Base-by-base conservation (phyloP, 2,888 invertebrate species). In the Troides helena region DNA sequence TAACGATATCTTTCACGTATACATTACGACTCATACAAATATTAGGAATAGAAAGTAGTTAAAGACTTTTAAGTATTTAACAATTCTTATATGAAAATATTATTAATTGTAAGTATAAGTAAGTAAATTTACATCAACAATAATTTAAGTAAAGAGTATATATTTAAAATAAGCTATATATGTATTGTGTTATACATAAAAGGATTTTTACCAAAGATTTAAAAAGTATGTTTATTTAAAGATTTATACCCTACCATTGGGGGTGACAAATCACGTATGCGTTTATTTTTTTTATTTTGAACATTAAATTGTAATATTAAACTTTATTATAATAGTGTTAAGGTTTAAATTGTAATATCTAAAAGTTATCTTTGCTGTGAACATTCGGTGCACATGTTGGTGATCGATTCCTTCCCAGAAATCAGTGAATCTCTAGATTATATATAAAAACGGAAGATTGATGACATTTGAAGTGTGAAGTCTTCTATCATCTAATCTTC, bases 381-480 rank as follows among this genome's bases (percentile, higher is more conserved):
- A 80, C 76, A 79, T 79, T 78, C 81, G 72, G 74, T 70, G 30
- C 74, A 77, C 73, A 75, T 74, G 71, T 72, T 75, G 72, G 70
- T 74, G 73, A 79, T 80, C 71, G 72, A 74, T 77, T 72, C 72
- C 73, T 73, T 76, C 77, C 74, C 76, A 78, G 77, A 78, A 81
- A 82, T 82, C 77, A 80, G 85, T 82, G 57, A 73, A 81, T 78
- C 75, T 79, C 77, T 72, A 78, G 80, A 82, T 84, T 82, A 81
- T 84, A 84, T 81, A 78, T 74, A 79, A 82, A 81, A 81, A 82
- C 78, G 72, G 70, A 85, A 85, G 87, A 90, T 88, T 85, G 83
- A 88, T 89, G 83, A 80, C 75, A 73, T 75, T 64, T 65, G 80
- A 88, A 85, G 89, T 88, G 90, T 88, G 85, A 89, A 89, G 78